Conservation (phyloP, 2,113 vertebrate species). For the Pollachius pollachius region DNA sequence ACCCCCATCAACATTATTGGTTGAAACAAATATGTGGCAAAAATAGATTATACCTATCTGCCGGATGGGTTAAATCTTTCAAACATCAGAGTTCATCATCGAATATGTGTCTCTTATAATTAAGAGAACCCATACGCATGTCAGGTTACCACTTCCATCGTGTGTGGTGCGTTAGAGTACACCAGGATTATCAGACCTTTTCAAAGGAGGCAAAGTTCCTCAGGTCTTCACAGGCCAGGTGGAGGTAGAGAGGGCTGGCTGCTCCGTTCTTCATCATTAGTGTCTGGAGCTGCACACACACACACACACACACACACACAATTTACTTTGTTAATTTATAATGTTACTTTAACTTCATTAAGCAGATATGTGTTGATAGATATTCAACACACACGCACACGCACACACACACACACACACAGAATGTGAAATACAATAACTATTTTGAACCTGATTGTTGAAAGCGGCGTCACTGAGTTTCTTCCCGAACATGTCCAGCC, state of each 20-base stretch:
- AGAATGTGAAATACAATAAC: not conserved
- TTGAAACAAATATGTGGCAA: no score
- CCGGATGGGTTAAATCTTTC: no score
- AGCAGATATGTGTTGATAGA: no score
- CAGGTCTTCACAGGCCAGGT: slow-evolving; percentile 82
- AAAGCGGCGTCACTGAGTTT: slow-evolving; percentile 85
- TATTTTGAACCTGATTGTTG: slow-evolving; percentile 83
- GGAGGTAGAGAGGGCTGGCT: slow-evolving; percentile 79
- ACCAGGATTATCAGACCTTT: slow-evolving; percentile 65
- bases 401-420: not conserved
- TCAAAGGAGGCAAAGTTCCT: slow-evolving; percentile 81
- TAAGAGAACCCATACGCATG: no score
- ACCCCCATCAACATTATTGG: no score
- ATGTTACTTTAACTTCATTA: no score
- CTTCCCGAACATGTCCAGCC: slow-evolving; percentile 81
- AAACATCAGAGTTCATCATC: no score
- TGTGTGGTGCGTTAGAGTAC: no score
- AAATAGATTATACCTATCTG: no score
- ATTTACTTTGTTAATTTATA: not conserved
- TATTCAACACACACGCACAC: not conserved
- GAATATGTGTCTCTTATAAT: no score
- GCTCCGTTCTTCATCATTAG: slow-evolving; percentile 84
- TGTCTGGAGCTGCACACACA: slow-evolving; percentile 73
- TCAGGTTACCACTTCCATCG: no score
- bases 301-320: slow-evolving; percentile 14